A percentile compares a stretch with the other conserved stretches of the same genome.
These are phyloP conservation scores for Otolemur crassicaudatus DNA, from an alignment of 2,797 vertebrate species.

Conservation along the genomic window DNA sequence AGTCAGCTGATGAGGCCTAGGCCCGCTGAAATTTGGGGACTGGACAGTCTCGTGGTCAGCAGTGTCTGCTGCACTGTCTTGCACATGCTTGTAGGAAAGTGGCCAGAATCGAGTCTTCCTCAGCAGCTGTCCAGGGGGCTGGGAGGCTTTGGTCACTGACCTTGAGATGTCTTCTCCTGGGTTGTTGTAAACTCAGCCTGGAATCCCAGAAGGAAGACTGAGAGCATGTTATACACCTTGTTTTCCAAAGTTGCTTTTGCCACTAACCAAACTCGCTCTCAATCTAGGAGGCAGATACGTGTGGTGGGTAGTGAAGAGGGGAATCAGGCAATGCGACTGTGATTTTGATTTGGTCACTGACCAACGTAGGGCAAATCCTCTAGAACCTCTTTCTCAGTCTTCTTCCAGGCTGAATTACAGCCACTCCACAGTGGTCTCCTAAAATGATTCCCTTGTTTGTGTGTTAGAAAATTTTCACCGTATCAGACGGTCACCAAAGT, in stretches of 20 bases:
- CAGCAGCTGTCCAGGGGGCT: background rate
- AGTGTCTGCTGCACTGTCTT: background rate
- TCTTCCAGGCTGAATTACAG: background rate
- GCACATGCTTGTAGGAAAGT: background rate
- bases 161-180: constrained; percentile 30
- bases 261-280: background rate
- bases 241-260: constrained; percentile 10
- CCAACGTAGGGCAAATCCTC: background rate
- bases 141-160: background rate
- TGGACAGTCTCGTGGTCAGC: background rate
- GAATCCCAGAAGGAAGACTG: constrained; percentile 11
- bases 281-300: background rate
- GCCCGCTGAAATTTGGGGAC: background rate
- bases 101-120: background rate
- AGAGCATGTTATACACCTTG: background rate
- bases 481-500: background rate
- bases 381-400: constrained; percentile 25
- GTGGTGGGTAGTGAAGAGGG: background rate
- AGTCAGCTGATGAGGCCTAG: background rate
- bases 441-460: constrained; percentile 10
- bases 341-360: constrained; percentile 29
- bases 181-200: background rate
- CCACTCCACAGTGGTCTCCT: background rate
- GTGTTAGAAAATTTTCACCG: background rate
- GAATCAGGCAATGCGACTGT: background rate